Base-by-base conservation (phyloP, 2,113 vertebrate genomes). In the Tyto alba region DNA sequence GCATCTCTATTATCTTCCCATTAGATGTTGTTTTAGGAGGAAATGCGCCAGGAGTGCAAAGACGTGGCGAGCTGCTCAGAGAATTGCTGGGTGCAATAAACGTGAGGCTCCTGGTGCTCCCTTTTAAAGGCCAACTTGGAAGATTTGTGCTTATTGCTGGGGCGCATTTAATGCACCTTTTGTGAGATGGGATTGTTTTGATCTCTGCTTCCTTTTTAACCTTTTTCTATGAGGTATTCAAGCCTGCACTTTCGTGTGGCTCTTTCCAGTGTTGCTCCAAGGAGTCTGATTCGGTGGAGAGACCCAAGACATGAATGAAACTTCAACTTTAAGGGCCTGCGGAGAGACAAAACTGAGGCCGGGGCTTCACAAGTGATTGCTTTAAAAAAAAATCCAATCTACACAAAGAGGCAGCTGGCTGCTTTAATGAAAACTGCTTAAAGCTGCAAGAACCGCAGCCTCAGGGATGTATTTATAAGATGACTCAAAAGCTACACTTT, bases 391-490 rank as follows among this genome's bases (percentile, higher is more conserved):
- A 97, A 97, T 93, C 97, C 96, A 97, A 90, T 96, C 92, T 93
- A 95, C 96, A 98, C 98, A 98, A 98, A 98, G 98, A 98, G 95
- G 97, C 98, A 98, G 98, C 97, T 98, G 98, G 97, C 96, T 95
- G 95, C 95, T 98, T 98, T 98, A 98, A 98, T 98, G 97, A 97
- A 98, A 98, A 97, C 97, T 96, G 97, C 97, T 97, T 97, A 96
- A 97, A 98, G 97, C 97, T 95, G 95, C 95, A 96, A 98, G 96
- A 97, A 95, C 96, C 67, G 94, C 97, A 97, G 95, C 90, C 97
- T 97, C 97, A 80, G 96, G 96, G 97, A 97, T 97, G 93, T 94
- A 95, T 98, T 98, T 97, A 94, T 97, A 97, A 98, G 97, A 95
- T 97, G 95, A 95, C 95, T 94, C 94, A 79, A 97, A 98, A 98